Percentiles rank a stretch among this genome's conserved stretches.
phyloP scores from a whole-genome alignment of 2,113 vertebrate species.

The Arvicanthis niloticus region DNA sequence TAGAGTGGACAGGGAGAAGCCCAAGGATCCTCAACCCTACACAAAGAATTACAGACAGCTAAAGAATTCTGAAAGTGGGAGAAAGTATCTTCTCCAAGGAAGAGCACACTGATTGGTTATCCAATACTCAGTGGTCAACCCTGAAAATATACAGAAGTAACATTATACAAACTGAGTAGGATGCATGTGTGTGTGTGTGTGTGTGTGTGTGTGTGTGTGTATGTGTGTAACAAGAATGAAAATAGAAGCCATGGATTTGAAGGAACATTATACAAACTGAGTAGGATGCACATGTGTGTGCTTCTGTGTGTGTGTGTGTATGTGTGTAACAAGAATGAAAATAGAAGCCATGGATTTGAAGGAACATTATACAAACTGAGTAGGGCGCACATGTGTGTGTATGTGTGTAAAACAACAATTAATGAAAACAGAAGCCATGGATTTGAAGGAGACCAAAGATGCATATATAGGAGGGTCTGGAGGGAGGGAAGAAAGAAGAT shows the following conservation, averaged over 20 bases:
- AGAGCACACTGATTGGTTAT: background rate
- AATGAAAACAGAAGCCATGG: background rate
- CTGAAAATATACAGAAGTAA: background rate
- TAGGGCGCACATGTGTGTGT: background rate
- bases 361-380: background rate
- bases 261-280: background rate
- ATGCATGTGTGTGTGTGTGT: background rate
- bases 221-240: background rate
- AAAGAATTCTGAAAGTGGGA: background rate
- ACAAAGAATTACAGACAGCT: too few species aligned
- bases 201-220: background rate
- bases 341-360: background rate
- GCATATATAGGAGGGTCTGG: background rate
- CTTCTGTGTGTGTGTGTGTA: background rate
- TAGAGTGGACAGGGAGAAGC: background rate
- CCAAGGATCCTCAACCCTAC: background rate
- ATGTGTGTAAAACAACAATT: background rate
- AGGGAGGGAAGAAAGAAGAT: background rate
- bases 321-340: background rate
- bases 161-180: background rate
- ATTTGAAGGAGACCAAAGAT: background rate
- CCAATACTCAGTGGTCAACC: background rate
- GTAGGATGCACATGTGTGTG: background rate
- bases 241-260: too few species aligned
- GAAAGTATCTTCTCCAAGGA: background rate